These are phyloP conservation scores for Phrynocephalus vlangalii DNA, from an alignment of 2,797 vertebrate species.

Conservation along the genomic window DNA sequence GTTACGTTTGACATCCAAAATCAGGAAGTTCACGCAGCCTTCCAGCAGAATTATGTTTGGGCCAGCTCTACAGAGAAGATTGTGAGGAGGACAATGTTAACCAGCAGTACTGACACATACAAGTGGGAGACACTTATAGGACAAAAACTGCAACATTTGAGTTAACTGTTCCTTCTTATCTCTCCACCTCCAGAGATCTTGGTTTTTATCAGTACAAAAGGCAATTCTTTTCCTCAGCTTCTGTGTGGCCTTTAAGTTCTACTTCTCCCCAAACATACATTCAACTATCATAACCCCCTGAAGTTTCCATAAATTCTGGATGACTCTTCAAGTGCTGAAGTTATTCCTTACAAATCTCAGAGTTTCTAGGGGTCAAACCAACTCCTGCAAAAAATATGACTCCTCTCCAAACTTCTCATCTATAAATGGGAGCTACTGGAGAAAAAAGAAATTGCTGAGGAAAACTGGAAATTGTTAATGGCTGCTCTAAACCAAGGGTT, in stretches of 20 bases:
- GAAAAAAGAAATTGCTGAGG: not conserved
- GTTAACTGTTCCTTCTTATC: not conserved
- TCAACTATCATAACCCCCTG: not conserved
- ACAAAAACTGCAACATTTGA: not conserved
- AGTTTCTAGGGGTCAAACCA: slow-evolving; percentile 13
- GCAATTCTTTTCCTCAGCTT: not conserved
- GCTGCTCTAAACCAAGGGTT: slow-evolving; percentile 34
- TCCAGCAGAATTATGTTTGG: not conserved
- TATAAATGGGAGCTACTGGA: slow-evolving; percentile 20
- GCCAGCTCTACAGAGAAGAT: not conserved
- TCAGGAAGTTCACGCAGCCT: not conserved
- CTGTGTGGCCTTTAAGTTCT: not conserved
- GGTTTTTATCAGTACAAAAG: not conserved
- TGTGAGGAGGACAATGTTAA: not conserved
- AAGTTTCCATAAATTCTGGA: slow-evolving; percentile 35
- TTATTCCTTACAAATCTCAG: slow-evolving; percentile 6
- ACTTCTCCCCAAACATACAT: not conserved
- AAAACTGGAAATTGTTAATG: slow-evolving; percentile 54
- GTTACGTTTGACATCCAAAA: not conserved
- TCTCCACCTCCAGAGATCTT: slow-evolving; percentile 15
- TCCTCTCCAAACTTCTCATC: slow-evolving; percentile 37
- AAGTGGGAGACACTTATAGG: not conserved
- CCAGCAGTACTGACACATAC: not conserved
- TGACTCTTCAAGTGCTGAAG: slow-evolving; percentile 6
- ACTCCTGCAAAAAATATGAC: slow-evolving; percentile 14